phyloP scores from a whole-genome alignment of 1,140 invertebrate species.

The Cotesia vestalis region DNA sequence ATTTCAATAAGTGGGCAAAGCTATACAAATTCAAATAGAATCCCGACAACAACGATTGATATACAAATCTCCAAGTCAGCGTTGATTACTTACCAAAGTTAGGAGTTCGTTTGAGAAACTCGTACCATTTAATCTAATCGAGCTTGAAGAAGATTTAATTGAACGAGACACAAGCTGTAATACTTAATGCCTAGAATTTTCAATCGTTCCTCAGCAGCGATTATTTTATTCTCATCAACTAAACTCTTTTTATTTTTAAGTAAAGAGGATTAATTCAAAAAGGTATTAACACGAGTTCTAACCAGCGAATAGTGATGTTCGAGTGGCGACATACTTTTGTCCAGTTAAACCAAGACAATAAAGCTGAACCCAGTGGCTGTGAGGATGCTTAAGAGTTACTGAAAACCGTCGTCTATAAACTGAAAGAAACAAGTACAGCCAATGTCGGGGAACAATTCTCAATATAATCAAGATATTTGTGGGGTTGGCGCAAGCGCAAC shows the following conservation, averaged over 20 bases:
- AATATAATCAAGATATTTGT: neutral
- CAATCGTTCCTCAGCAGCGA: neutral
- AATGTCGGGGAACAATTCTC: slow-evolving; percentile 23
- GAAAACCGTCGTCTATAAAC: neutral
- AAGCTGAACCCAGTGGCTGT: slow-evolving; percentile 12
- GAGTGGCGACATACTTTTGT: neutral
- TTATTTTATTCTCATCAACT: too few species aligned
- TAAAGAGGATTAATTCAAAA: slow-evolving; percentile 8
- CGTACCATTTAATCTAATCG: slow-evolving; percentile 27
- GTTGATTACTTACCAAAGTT: neutral
- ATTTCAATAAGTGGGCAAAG: neutral
- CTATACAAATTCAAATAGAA: slow-evolving; percentile 3
- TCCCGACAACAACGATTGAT: slow-evolving; percentile 5
- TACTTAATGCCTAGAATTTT: neutral
- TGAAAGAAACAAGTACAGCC: neutral
- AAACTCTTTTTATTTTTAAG: too few species aligned
- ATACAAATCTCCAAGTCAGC: slow-evolving; percentile 13
- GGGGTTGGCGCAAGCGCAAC: slow-evolving; percentile 29
- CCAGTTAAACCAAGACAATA: slow-evolving; percentile 3
- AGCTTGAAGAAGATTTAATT: slow-evolving; percentile 30
- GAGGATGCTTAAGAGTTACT: slow-evolving; percentile 3
- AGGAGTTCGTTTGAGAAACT: slow-evolving; percentile 3
- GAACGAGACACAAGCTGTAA: slow-evolving; percentile 24
- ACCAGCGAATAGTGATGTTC: too few species aligned
- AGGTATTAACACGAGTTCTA: too few species aligned